Percentiles rank a stretch among this genome's conserved stretches.
Conservation (phyloP, 2,797 vertebrate genomes). For the Poecilia picta region DNA sequence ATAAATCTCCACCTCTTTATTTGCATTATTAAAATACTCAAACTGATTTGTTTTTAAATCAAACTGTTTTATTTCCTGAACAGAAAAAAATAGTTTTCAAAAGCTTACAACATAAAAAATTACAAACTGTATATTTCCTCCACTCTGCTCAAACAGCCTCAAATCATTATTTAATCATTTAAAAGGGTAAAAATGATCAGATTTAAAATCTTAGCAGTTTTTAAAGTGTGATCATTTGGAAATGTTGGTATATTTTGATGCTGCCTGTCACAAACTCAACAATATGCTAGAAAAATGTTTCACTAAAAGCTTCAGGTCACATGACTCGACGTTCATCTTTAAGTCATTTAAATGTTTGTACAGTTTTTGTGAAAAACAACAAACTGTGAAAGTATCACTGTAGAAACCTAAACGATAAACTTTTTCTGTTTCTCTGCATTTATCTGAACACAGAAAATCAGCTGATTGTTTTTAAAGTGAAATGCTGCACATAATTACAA, state of each 20-base stretch:
- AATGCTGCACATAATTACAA: conserved; percentile 57
- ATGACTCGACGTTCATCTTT: conserved; percentile 4
- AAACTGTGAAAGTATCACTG: not conserved
- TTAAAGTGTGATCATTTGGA: too few relatives aligned
- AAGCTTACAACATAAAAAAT: too few relatives aligned
- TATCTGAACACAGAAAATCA: conserved; percentile 28
- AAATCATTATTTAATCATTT: too few relatives aligned
- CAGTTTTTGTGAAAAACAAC: conserved; percentile 16
- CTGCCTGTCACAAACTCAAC: not conserved
- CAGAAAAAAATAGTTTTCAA: too few relatives aligned
- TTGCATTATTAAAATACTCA: not conserved
- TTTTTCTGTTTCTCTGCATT: not conserved
- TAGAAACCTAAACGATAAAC: not conserved
- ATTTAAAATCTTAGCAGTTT: too few relatives aligned
- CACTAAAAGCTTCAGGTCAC: conserved; percentile 42
- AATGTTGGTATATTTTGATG: too few relatives aligned
- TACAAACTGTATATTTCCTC: too few relatives aligned
- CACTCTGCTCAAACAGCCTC: too few relatives aligned
- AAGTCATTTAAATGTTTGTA: conserved; percentile 20
- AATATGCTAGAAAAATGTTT: conserved; percentile 25
- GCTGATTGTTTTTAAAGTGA: conserved; percentile 20
- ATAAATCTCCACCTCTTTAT: not conserved
- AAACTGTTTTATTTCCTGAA: too few relatives aligned
- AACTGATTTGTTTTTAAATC: not conserved
- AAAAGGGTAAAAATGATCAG: too few relatives aligned